Conservation (phyloP, 2,888 invertebrate species). For the Hypercompe scribonia region DNA sequence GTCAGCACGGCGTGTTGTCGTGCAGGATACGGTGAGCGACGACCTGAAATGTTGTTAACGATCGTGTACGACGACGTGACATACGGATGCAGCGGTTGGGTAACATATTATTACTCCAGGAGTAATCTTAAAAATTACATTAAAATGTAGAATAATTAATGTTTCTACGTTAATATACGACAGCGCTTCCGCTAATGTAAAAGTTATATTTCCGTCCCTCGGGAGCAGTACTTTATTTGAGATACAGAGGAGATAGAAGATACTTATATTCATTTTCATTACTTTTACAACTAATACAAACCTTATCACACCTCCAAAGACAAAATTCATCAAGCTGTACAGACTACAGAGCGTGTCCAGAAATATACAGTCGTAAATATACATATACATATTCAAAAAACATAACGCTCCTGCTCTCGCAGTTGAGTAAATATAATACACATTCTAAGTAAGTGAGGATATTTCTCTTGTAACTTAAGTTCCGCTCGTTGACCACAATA, state of each 20-base stretch:
- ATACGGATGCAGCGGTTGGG: conserved; percentile 7
- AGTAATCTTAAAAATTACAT: background rate
- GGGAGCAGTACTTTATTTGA: background rate
- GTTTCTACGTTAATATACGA: no score
- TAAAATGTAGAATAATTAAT: background rate
- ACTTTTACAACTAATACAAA: no score
- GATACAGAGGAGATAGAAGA: background rate
- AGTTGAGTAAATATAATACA: no score
- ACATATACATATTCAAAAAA: no score
- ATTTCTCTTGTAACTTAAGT: background rate
- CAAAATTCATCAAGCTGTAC: no score
- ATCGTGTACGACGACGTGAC: conserved; percentile 26
- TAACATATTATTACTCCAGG: background rate
- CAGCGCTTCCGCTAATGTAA: no score
- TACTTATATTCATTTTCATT: background rate
- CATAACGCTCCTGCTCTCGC: background rate
- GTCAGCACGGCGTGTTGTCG: conserved; percentile 26
- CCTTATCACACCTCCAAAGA: no score
- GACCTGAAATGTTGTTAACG: conserved; percentile 29
- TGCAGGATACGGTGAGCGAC: conserved; percentile 55
- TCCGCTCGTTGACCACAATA: background rate
- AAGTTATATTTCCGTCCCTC: background rate
- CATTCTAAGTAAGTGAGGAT: background rate
- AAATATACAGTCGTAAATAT: no score
- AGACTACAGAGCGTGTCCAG: no score